Base-by-base conservation (phyloP, 2,888 invertebrate genomes). In the Lithophane semibrunnea region DNA sequence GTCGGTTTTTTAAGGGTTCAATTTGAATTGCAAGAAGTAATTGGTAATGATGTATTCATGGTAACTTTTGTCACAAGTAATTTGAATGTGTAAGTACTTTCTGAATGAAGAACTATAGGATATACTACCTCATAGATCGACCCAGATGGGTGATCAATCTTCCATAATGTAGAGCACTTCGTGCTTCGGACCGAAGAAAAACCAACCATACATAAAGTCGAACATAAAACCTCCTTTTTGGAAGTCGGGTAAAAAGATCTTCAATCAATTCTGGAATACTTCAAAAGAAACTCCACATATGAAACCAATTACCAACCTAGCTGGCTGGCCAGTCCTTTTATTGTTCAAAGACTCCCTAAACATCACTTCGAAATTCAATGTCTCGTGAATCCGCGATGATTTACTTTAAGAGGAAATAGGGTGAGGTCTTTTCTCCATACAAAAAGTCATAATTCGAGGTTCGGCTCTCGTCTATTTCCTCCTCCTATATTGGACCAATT, bases 1-100 rank as follows among this genome's bases (percentile, higher is more conserved):
- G 89, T 83, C 77, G 84, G 88, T 88, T 87, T 89, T 66, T 73
- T 24, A 37, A 42, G 42, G 86, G 72, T 64, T 58, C 61, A 44
- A 64, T 78, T 74, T 80, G 49, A 78, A 73, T 75, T 49, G 21
- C 9, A 42, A 49, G 13, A 21, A 54, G 61, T 71, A 72, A 82
- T 76, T 85, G 71, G n/a, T 75, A 66, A 77, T 85, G 29, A 37
- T 65, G 65, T 49, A 65, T 78, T 69, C 69, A 54, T 3, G 16
- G 44, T n/a, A 7, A 12, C 9, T 47, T 61, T 42, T 24, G 13
- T 58, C 37, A 37, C 13, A 37, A 29, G 29, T 47, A 2, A 67
- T 67, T 76, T 77, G n/a, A 37, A 47, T 44, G 1, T 29, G 52
- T 52, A 2, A 0, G 13, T 24, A 9, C 3, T n/a, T 24, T 66